Percentiles rank a stretch among this genome's conserved stretches.
phyloP scores from a whole-genome alignment of 1,140 invertebrate species.

The Drosophila ercepeae region DNA sequence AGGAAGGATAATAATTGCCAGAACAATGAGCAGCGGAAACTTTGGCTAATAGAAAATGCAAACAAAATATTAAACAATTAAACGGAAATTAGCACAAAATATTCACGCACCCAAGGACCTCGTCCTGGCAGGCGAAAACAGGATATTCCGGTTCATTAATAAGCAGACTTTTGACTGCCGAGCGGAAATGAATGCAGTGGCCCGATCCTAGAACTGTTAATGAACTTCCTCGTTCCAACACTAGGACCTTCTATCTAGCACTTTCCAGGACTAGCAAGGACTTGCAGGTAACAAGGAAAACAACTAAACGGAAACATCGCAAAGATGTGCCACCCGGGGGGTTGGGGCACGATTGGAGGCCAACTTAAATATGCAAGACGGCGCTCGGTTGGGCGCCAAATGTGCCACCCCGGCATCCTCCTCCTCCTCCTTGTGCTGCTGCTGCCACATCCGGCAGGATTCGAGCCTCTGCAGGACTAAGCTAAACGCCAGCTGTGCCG shows the following conservation, averaged over 20 bases:
- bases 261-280: neutral
- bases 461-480: neutral
- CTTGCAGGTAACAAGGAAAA: conserved; percentile 50
- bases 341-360: neutral
- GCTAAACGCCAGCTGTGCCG: conserved; percentile 38
- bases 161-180: conserved; percentile 37
- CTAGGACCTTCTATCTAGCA: neutral
- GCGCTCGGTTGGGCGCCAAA: conserved; percentile 69
- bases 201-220: conserved; percentile 40
- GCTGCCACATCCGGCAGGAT: neutral
- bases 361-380: conserved; percentile 79
- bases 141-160: conserved; percentile 61
- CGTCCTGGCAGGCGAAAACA: neutral
- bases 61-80: conserved; percentile 82
- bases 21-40: conserved; percentile 64
- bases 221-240: conserved; percentile 44
- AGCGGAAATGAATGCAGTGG: conserved; percentile 71
- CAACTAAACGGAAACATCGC: conserved; percentile 62
- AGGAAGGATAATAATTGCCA: conserved; percentile 57
- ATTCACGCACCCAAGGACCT: conserved; percentile 21
- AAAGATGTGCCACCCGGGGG: conserved; percentile 37
- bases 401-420: conserved; percentile 34
- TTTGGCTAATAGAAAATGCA: conserved; percentile 72
- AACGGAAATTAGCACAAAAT: conserved; percentile 80
- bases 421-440: neutral